Conservation (phyloP, 2,797 vertebrate genomes). For the Ctenopoma kingsleyae region DNA sequence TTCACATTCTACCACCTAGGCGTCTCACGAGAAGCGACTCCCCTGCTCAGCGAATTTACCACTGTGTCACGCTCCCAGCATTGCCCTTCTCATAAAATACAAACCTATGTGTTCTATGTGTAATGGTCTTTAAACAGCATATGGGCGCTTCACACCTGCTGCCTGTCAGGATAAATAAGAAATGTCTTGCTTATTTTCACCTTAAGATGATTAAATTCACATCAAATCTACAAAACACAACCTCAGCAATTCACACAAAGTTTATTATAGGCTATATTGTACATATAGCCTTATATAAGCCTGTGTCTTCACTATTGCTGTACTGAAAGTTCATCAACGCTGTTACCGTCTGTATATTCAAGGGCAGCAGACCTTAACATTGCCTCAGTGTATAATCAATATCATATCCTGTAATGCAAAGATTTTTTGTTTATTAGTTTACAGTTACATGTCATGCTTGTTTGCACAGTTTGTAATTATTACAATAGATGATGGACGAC, state of each 20-base stretch:
- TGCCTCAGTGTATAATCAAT: slow-evolving; percentile 43
- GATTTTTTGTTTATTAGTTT: slow-evolving; percentile 50
- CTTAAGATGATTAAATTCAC: background rate
- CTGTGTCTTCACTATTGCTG: background rate
- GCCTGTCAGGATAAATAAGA: slow-evolving; percentile 11
- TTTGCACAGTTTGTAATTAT: slow-evolving; percentile 23
- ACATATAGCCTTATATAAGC: background rate
- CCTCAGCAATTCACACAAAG: slow-evolving; percentile 8
- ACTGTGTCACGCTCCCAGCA: slow-evolving; percentile 32
- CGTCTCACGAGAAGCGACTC: slow-evolving; percentile 25
- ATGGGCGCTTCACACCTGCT: background rate
- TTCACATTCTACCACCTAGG: slow-evolving; percentile 22
- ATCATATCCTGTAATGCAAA: slow-evolving; percentile 45
- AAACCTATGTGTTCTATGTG: slow-evolving; percentile 5
- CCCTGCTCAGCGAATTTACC: slow-evolving; percentile 28
- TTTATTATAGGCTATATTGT: slow-evolving; percentile 44
- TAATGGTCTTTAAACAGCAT: slow-evolving; percentile 45
- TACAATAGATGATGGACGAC: slow-evolving; percentile 19
- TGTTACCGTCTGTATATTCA: slow-evolving; percentile 31
- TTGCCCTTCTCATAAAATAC: slow-evolving; percentile 21
- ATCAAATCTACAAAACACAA: background rate
- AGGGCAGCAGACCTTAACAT: slow-evolving; percentile 46
- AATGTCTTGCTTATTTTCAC: background rate
- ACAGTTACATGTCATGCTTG: slow-evolving; percentile 61
- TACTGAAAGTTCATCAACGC: background rate